phyloP scores from a whole-genome alignment of 1,140 invertebrate genomes.

The Oreohelix idahoensis region DNA sequence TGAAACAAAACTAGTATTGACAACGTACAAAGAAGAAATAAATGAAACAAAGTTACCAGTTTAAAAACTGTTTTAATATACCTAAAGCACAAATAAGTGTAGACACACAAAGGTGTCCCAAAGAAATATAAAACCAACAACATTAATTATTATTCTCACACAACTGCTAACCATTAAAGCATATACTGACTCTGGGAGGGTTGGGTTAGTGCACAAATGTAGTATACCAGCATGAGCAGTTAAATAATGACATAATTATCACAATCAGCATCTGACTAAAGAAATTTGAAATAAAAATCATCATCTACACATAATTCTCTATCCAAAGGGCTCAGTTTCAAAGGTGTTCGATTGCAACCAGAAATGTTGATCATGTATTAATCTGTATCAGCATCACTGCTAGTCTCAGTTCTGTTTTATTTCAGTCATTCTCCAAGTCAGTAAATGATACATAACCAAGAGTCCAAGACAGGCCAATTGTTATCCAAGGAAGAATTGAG shows the following conservation, averaged over 20 bases:
- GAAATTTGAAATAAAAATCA: too few species aligned
- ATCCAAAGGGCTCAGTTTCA: too few species aligned
- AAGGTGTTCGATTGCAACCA: too few species aligned
- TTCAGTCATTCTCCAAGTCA: too few species aligned
- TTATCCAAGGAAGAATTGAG: too few species aligned
- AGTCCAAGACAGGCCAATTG: too few species aligned
- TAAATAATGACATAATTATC: not conserved
- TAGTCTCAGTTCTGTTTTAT: too few species aligned
- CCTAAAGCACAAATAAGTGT: not conserved
- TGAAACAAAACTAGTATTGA: too few species aligned
- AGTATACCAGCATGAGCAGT: not conserved
- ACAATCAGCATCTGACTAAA: not conserved
- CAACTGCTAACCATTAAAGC: not conserved
- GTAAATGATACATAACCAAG: too few species aligned
- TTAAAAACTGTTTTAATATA: not conserved
- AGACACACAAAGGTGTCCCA: not conserved
- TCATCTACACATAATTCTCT: too few species aligned
- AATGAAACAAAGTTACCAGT: not conserved
- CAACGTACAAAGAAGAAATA: not conserved
- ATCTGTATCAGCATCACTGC: too few species aligned
- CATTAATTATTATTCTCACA: not conserved
- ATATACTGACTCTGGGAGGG: not conserved
- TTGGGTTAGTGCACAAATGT: not conserved
- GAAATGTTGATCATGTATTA: too few species aligned
- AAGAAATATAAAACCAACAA: not conserved